These are phyloP conservation scores for Spermophilus dauricus DNA, from an alignment of 2,113 vertebrate species.

Conservation along the genomic window DNA sequence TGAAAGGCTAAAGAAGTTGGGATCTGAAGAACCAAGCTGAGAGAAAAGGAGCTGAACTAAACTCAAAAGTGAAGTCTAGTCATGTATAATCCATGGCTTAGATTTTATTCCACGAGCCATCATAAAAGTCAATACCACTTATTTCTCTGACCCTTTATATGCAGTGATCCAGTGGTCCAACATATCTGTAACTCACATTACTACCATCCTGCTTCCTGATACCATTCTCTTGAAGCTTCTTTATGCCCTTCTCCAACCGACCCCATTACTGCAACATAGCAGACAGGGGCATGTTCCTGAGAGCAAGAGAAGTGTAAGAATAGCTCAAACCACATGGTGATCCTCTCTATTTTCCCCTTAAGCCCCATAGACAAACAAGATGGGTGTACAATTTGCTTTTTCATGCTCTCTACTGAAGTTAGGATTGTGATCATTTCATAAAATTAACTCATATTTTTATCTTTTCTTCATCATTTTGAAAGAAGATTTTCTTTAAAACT, in stretches of 20 bases:
- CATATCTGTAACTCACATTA: neutral
- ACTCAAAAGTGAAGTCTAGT: neutral
- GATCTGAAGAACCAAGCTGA: neutral
- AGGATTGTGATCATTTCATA: neutral
- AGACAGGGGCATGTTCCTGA: neutral
- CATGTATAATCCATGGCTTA: neutral
- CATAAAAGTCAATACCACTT: neutral
- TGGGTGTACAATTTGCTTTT: too few relatives aligned
- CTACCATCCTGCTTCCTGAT: neutral
- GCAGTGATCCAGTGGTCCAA: neutral
- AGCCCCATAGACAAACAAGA: neutral
- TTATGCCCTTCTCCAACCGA: fast-evolving
- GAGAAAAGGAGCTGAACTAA: neutral
- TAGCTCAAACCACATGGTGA: neutral
- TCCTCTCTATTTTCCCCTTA: neutral
- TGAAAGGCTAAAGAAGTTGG: neutral
- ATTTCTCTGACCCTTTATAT: neutral
- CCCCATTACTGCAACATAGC: neutral
- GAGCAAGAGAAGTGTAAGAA: neutral
- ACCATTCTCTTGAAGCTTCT: neutral
- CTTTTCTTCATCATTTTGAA: neutral
- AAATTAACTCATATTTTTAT: neutral
- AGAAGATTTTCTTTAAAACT: neutral
- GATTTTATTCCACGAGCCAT: neutral
- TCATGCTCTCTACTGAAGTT: neutral